Base-by-base conservation (phyloP, 2,888 invertebrate species). In the Prenolepis imparis region DNA sequence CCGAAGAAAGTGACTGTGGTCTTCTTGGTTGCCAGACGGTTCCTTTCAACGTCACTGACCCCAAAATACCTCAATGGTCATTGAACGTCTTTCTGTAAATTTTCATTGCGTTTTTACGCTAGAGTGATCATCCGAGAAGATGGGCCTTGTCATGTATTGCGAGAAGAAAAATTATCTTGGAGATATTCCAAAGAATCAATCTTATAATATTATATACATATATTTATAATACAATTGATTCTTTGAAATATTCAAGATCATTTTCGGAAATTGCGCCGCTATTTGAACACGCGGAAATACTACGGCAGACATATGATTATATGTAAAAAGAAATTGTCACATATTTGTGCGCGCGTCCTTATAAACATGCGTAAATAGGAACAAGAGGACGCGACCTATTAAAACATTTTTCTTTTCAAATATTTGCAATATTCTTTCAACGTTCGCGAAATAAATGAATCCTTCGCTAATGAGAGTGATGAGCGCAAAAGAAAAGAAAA, bases 1-100 rank as follows among this genome's bases (percentile, higher is more conserved):
- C 86, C 89, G 91, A 94, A 93, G 93, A 94, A 93, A 93, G 93
- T 92, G 90, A 93, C 89, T 89, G 90, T 84, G 83, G 84, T 89
- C 83, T 86, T 86, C 87, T 78, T 83, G 80, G 52, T 92, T 92
- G 90, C 89, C 91, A 84, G 64, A 70, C 36, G 74, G 81, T 83
- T 66, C 86, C 86, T 89, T 90, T 87, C 90, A 41, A 84, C 82
- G 59, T 41, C 83, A 86, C 83, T 91, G 92, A 91, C 91, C 92
- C 86, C 90, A 89, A 92, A 92, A 90, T 86, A 82, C n/a, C n/a
- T 68, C 24, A 48, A 59, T 55, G 70, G 18, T 68, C 78, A 32
- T 55, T 52, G 48, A 68, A 66, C 11, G 64, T 55, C 82, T 74
- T 75, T 82, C 84, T 72, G 55, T 24, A 75, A 72, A 86, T 67